A percentile compares a stretch with the other conserved stretches of the same genome.
Evolutionary conservation across 2,113 vertebrate species (phyloP).

Genomic region (Polypterus bichir): DNA sequence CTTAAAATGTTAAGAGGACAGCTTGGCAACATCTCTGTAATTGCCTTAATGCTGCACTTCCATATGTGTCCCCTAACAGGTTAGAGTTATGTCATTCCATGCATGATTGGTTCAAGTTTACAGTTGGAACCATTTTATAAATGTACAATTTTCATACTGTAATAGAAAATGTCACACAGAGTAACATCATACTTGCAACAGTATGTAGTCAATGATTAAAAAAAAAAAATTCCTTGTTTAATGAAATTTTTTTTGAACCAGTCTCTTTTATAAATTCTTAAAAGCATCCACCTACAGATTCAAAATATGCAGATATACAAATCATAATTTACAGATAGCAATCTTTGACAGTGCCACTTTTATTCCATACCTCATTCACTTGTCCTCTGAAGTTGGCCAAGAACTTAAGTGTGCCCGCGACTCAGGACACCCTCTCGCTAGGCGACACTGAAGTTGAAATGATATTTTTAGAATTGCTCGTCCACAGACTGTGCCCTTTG

Average conservation of each 20-base stretch:
- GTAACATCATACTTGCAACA: not conserved
- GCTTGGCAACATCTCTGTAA: too few species aligned
- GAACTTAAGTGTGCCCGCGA: conserved; percentile 18
- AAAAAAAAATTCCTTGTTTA: not conserved
- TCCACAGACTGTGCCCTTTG: conserved; percentile 39
- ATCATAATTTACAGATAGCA: not conserved
- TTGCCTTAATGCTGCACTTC: too few species aligned
- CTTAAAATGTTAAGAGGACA: too few species aligned
- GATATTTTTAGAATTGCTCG: conserved; percentile 50
- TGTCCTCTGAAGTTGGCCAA: conserved; percentile 21
- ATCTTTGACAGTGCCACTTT: not conserved
- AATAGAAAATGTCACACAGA: not conserved
- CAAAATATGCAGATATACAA: not conserved
- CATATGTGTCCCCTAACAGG: conserved; percentile 23
- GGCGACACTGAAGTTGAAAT: conserved; percentile 33
- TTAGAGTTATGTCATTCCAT: conserved; percentile 18
- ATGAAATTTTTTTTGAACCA: not conserved
- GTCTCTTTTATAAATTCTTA: not conserved
- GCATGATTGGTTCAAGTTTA: conserved; percentile 8
- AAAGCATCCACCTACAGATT: not conserved
- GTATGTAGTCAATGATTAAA: not conserved
- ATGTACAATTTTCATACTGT: not conserved
- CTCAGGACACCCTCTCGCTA: conserved; percentile 38
- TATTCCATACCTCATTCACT: not conserved
- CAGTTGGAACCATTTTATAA: conserved; percentile 9